A percentile compares a stretch with the other conserved stretches of the same genome.
Conservation (phyloP, 1,140 invertebrate species). For the Hypsibius dujardini region DNA sequence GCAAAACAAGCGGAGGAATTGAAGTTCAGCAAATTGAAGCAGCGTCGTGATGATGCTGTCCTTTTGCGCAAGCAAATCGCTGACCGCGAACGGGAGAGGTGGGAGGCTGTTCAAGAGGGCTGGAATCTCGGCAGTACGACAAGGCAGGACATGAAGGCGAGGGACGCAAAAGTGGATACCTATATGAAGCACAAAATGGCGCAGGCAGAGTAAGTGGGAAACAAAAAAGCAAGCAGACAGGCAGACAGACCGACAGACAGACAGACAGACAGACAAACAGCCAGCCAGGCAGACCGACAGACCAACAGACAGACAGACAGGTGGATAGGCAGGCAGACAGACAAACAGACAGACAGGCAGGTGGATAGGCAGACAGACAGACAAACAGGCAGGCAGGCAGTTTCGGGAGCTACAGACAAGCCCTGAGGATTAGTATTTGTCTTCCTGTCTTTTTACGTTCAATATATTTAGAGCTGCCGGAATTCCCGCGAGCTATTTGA, state of each 20-base stretch:
- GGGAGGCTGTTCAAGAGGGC: not conserved
- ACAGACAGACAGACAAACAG: too few relatives aligned
- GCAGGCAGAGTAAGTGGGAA: slow-evolving; percentile 2
- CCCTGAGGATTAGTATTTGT: not conserved
- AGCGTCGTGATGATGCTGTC: not conserved
- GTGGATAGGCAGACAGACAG: too few relatives aligned
- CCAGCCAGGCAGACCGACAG: too few relatives aligned
- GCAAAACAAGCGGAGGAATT: not conserved
- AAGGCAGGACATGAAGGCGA: not conserved
- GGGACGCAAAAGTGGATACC: not conserved
- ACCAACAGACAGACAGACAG: too few relatives aligned
- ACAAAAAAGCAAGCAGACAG: not conserved
- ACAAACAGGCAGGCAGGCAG: too few relatives aligned
- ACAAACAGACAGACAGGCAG: too few relatives aligned
- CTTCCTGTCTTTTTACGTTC: not conserved
- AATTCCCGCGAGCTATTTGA: not conserved
- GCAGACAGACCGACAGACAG: not conserved
- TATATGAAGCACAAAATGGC: slow-evolving; percentile 13
- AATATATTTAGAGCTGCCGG: slow-evolving; percentile 1
- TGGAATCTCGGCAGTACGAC: not conserved
- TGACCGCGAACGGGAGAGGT: not conserved
- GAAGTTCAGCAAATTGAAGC: not conserved
- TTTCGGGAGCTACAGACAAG: too few relatives aligned
- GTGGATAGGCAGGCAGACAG: too few relatives aligned
- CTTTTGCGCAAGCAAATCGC: not conserved